phyloP scores from a whole-genome alignment of 1,140 invertebrate species.

The Drosophila serrata region DNA sequence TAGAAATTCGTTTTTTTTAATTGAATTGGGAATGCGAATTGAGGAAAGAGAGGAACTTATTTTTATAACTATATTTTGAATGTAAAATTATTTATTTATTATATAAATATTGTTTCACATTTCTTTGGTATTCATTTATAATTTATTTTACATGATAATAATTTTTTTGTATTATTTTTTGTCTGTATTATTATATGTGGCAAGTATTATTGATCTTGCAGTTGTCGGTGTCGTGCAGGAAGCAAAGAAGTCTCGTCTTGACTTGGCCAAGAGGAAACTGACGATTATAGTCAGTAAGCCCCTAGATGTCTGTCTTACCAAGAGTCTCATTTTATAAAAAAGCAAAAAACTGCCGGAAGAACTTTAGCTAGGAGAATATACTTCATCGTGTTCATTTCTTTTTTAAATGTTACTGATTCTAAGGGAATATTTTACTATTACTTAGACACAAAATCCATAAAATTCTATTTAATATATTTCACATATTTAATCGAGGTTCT shows the following conservation, averaged over 20 bases:
- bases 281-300: slow-evolving; percentile 68
- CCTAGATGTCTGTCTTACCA: slow-evolving; percentile 34
- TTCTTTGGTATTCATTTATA: too few species aligned
- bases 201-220: slow-evolving; percentile 12
- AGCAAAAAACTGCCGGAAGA: slow-evolving; percentile 37
- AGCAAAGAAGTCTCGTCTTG: slow-evolving; percentile 72
- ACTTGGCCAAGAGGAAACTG: slow-evolving; percentile 77
- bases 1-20: too few species aligned
- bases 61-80: neutral
- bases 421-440: neutral
- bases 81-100: neutral
- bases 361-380: slow-evolving; percentile 20
- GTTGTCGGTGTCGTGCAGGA: slow-evolving; percentile 64
- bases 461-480: neutral
- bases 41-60: neutral
- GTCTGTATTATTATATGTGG: neutral
- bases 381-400: neutral
- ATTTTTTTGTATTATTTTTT: slow-evolving; percentile 2
- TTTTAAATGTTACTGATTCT: neutral
- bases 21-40: too few species aligned
- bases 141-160: neutral
- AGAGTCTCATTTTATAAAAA: neutral
- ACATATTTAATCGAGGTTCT: neutral
- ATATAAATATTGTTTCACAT: neutral
- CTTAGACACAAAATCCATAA: too few species aligned